These are phyloP conservation scores for Eudorcas thomsonii DNA, from an alignment of 2,113 vertebrate genomes.

Conservation along the genomic window DNA sequence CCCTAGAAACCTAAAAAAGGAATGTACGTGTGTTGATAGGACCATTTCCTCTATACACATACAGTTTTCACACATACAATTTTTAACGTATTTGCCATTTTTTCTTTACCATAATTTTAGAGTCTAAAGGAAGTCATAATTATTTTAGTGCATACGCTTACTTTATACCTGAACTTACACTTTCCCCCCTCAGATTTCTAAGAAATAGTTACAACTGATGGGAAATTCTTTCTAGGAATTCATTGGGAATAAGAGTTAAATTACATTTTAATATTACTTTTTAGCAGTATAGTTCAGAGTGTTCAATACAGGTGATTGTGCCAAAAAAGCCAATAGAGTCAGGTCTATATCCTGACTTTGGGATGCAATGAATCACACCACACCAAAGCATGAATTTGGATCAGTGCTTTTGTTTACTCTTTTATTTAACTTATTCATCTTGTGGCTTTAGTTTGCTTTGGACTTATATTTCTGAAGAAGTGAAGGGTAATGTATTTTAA, in stretches of 20 bases:
- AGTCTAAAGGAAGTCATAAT: conserved; percentile 29
- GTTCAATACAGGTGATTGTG: not conserved
- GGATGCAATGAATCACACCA: conserved; percentile 76
- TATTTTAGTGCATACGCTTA: conserved; percentile 6
- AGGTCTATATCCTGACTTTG: not conserved
- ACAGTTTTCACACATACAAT: not conserved
- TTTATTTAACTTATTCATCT: conserved; percentile 53
- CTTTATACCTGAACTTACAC: not conserved
- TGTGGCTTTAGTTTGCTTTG: conserved; percentile 51
- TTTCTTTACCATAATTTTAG: conserved; percentile 29
- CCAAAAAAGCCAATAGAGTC: not conserved
- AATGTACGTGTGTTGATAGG: not conserved
- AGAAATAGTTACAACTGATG: not conserved
- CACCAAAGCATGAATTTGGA: conserved; percentile 64
- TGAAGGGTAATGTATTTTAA: conserved; percentile 38
- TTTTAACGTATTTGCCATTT: not conserved
- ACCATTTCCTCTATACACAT: not conserved
- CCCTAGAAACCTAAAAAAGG: not conserved
- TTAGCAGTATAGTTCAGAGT: not conserved
- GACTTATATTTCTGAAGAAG: conserved; percentile 24
- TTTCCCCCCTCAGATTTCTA: conserved; percentile 28
- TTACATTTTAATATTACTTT: conserved; percentile 13
- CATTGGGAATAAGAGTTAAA: not conserved
- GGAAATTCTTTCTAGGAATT: conserved; percentile 1
- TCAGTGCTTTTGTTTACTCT: conserved; percentile 55